Base-by-base conservation (phyloP, 2,888 invertebrate species). In the Leucoptera coffeella region DNA sequence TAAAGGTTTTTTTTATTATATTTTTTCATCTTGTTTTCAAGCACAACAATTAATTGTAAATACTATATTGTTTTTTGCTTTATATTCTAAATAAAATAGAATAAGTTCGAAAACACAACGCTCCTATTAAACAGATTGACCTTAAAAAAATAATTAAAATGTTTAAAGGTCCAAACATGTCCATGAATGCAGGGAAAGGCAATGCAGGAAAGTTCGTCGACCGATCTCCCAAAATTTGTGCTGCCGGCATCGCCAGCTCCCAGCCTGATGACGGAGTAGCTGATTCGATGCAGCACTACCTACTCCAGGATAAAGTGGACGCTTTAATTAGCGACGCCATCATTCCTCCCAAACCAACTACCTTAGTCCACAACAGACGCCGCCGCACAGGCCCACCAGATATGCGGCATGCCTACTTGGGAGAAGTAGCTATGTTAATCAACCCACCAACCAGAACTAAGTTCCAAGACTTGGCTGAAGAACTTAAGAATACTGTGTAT, bases 241-340 rank as follows among this genome's bases (percentile, higher is more conserved):
- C 65, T 2, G 65, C 64, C 2, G 67, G 65, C 1, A 15, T 60
- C 22, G 52, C 61, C 1, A 45, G 53, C 14, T 47, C 49, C 15
- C 61, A 65, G 28, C 43, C 53, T 2, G 43, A 50, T 27, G 45
- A 52, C 1, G 31, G 27, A 10, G 46, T 55, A 2, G 30, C 33
- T 3, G 54, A 53, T 29, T 40, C 42, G 1, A 33, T 67, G 22
- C 36, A 59, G 30, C 54, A 58, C 34, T 65, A 61, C 28, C 35
- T 57, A 3, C 35, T 65, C 12, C 51, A 62, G 34, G 64, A 69
- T 26, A 52, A 60, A 39, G 55, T 41, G 1, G 64, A 64, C 34
- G 46, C 60, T 14, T 43, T 69, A 9, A 34, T 62, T 3, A 38
- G 50, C 31, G 65, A 69, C 27, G 48, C 58, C 4, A 44, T 64